A percentile compares a stretch with the other conserved stretches of the same genome.
Evolutionary conservation across 2,888 invertebrate genomes (phyloP).

Genomic region (Laspeyria flexula): DNA sequence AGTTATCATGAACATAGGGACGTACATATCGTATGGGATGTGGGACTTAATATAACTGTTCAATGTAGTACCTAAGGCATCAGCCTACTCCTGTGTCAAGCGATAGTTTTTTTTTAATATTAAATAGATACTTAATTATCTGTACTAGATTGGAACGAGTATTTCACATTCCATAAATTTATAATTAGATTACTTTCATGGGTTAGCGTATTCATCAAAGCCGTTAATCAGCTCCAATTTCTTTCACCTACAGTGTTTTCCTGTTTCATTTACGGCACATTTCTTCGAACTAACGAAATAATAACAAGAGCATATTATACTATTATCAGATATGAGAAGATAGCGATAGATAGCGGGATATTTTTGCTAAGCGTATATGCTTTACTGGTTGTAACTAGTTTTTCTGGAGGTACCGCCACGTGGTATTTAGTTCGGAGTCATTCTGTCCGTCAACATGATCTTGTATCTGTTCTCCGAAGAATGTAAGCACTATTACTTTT

Average conservation of each 20-base stretch:
- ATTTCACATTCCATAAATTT: background rate
- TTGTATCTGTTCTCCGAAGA: constrained; percentile 3
- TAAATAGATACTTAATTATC: background rate
- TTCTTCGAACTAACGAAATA: constrained; percentile 10
- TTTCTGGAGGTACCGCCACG: constrained; percentile 9
- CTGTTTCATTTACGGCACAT: constrained; percentile 2
- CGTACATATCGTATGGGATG: no score
- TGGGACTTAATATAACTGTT: no score
- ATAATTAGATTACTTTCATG: background rate
- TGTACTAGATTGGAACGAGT: background rate
- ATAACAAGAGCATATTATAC: constrained; percentile 10
- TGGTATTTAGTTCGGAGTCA: constrained; percentile 13
- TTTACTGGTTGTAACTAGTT: constrained; percentile 18
- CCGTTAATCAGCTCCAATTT: constrained; percentile 2
- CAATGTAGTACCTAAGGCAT: no score
- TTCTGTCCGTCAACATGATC: constrained; percentile 4
- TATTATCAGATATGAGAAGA: constrained; percentile 22
- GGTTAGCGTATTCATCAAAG: constrained; percentile 5
- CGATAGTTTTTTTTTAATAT: background rate
- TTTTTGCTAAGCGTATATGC: constrained; percentile 6
- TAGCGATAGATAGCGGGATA: constrained; percentile 12
- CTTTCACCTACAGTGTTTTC: constrained; percentile 2
- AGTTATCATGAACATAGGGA: no score
- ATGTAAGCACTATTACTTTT: constrained; percentile 1
- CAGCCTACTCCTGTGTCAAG: no score